These are phyloP conservation scores for Tineola bisselliella DNA, from an alignment of 2,888 invertebrate species.

Conservation along the genomic window DNA sequence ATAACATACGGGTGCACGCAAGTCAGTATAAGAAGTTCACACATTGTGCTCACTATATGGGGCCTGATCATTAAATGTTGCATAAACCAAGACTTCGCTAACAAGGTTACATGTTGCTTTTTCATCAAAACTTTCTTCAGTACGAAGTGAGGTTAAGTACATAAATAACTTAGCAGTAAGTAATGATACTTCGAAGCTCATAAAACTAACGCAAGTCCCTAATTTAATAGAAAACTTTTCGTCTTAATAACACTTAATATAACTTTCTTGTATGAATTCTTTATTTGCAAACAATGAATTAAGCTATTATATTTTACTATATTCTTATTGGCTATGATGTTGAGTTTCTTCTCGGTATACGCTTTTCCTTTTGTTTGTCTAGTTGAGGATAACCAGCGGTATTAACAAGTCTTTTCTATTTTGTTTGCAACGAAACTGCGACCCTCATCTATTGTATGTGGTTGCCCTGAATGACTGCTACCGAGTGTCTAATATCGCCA, in stretches of 20 bases:
- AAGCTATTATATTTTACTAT: not conserved
- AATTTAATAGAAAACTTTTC: constrained; percentile 36
- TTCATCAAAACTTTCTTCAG: constrained; percentile 5
- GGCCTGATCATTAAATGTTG: not conserved
- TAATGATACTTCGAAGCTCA: constrained; percentile 28
- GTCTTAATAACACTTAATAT: constrained; percentile 15
- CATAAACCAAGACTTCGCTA: not conserved
- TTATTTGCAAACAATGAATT: not conserved
- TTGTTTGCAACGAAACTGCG: too few relatives aligned
- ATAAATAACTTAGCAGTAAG: constrained; percentile 28
- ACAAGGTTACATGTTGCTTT: constrained; percentile 10
- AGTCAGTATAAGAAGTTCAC: too few relatives aligned
- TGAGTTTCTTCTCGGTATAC: too few relatives aligned
- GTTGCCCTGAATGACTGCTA: too few relatives aligned
- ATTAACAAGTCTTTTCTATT: too few relatives aligned
- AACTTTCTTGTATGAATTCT: constrained; percentile 3
- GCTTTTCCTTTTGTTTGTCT: too few relatives aligned
- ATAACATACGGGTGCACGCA: too few relatives aligned
- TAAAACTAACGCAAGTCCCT: constrained; percentile 20
- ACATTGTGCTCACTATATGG: too few relatives aligned
- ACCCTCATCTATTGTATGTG: too few relatives aligned
- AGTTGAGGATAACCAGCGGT: too few relatives aligned
- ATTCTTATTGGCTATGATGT: too few relatives aligned
- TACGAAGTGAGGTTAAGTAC: constrained; percentile 23
- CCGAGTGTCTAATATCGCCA: too few relatives aligned